A percentile compares a stretch with the other conserved stretches of the same genome.
Evolutionary conservation across 2,797 vertebrate genomes (phyloP).

Genomic region (Prunella strophiata): DNA sequence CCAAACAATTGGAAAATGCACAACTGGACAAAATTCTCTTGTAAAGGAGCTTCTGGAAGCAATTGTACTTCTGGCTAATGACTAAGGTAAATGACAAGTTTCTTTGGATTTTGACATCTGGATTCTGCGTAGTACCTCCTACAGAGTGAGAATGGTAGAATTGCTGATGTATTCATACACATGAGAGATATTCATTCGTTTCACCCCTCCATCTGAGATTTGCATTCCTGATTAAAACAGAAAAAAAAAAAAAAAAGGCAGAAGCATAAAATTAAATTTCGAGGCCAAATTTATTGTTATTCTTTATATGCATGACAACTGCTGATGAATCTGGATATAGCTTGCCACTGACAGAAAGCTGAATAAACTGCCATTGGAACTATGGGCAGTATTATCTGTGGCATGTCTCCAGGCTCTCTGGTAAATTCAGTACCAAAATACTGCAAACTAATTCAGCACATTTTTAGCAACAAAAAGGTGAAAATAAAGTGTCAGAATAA

Average conservation of each 20-base stretch:
- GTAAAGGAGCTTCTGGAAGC: not conserved
- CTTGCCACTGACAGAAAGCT: not conserved
- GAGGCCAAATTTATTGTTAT: not conserved
- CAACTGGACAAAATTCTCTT: not conserved
- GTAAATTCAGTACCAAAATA: not conserved
- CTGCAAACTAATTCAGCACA: not conserved
- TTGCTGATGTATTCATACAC: not conserved
- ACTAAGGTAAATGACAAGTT: not conserved
- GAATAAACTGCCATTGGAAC: not conserved
- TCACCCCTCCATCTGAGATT: not conserved
- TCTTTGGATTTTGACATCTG: not conserved
- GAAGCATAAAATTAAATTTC: not conserved
- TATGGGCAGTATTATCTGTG: not conserved
- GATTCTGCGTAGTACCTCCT: not conserved
- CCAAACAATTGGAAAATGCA: not conserved
- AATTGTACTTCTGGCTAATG: not conserved
- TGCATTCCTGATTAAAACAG: not conserved
- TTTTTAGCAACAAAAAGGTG: not conserved
- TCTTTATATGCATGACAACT: not conserved
- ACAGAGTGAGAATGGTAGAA: not conserved
- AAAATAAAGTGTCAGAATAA: not conserved
- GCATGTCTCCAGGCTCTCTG: not conserved
- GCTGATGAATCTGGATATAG: not conserved
- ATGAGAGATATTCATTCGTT: not conserved
- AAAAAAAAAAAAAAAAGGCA: not conserved